phyloP scores from a whole-genome alignment of 2,797 vertebrate genomes.

The Schizopygopsis malacanthus region DNA sequence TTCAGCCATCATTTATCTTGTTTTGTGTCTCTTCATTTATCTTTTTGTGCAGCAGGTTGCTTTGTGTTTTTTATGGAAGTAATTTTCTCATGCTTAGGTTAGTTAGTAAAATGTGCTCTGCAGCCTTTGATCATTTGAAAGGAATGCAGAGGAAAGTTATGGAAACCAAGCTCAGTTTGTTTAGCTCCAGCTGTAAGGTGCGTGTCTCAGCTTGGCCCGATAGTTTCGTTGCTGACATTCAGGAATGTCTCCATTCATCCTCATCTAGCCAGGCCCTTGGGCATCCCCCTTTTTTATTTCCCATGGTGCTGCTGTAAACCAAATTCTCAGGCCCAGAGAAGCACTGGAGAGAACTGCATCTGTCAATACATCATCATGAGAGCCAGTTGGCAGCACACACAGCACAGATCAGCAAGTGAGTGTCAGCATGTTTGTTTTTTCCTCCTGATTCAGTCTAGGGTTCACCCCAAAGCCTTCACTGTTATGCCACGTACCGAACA shows the following conservation, averaged over 20 bases:
- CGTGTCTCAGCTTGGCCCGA: constrained; percentile 69
- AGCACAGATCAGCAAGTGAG: constrained; percentile 61
- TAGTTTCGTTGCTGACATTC: constrained; percentile 74
- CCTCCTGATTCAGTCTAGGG: background rate
- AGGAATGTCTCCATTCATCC: constrained; percentile 79
- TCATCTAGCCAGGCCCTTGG: constrained; percentile 70
- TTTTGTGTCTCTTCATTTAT: constrained; percentile 65
- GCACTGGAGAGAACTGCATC: constrained; percentile 66
- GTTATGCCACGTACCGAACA: constrained; percentile 57
- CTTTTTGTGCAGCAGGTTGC: constrained; percentile 59
- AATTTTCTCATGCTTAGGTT: constrained; percentile 64
- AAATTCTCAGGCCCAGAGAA: constrained; percentile 65
- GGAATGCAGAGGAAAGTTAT: constrained; percentile 74
- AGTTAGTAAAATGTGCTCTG: constrained; percentile 69
- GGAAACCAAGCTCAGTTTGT: constrained; percentile 62
- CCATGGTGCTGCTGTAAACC: constrained; percentile 61
- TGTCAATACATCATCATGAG: constrained; percentile 79
- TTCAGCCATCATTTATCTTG: constrained; percentile 65
- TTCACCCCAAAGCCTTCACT: background rate
- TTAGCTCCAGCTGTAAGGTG: constrained; percentile 58
- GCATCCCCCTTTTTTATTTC: constrained; percentile 73
- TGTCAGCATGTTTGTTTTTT: constrained; percentile 71
- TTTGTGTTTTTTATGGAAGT: constrained; percentile 48
- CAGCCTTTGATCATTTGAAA: constrained; percentile 67
- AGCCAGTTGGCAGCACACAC: constrained; percentile 71